A percentile compares a stretch with the other conserved stretches of the same genome.
These are phyloP conservation scores for Polyommatus icarus DNA, from an alignment of 2,888 invertebrate species.

Conservation along the genomic window DNA sequence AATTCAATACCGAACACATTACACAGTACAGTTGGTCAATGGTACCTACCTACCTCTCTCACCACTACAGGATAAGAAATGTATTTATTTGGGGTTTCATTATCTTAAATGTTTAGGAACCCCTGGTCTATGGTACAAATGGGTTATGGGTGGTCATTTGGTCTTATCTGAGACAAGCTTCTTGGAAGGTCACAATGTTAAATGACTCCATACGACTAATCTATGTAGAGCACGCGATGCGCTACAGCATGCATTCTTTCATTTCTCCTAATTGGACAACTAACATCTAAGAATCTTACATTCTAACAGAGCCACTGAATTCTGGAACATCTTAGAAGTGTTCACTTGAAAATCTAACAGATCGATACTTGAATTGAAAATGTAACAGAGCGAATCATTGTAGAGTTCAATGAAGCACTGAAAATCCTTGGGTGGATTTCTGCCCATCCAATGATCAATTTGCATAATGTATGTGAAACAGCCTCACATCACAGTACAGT, in stretches of 20 bases:
- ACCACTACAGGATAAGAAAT: no score
- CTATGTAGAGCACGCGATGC: not conserved
- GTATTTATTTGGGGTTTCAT: no score
- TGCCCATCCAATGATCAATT: no score
- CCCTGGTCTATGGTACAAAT: not conserved
- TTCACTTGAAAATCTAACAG: not conserved
- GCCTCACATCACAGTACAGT: no score
- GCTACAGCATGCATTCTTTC: not conserved
- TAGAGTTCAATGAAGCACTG: no score
- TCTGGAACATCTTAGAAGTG: not conserved
- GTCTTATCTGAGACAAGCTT: conserved; percentile 12
- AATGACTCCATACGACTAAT: not conserved
- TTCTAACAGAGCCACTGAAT: not conserved
- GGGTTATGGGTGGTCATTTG: conserved; percentile 30
- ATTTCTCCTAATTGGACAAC: not conserved
- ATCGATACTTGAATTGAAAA: not conserved
- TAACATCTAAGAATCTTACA: not conserved
- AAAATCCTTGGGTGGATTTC: no score
- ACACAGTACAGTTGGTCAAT: no score
- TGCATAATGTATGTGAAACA: no score
- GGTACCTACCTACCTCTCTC: no score
- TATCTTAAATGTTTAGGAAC: not conserved
- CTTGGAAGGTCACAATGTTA: conserved; percentile 7
- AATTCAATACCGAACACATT: no score
- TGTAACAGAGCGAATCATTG: no score